Base-by-base conservation (phyloP, 2,797 vertebrate species). In the Pampus argenteus region DNA sequence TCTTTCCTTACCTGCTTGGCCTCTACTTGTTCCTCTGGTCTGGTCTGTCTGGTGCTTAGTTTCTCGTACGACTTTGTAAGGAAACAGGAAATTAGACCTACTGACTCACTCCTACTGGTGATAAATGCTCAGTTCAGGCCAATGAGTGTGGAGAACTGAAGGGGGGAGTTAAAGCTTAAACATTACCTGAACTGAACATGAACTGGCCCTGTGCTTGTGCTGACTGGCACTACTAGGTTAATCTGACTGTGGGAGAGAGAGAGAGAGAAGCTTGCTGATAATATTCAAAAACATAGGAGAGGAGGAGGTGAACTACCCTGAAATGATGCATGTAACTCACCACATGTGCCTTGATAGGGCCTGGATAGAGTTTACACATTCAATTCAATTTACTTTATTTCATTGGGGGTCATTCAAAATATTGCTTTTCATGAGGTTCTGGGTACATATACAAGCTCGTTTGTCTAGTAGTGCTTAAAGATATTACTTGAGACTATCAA, bases 181-280 rank as follows among this genome's bases (percentile, higher is more conserved):
- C 74, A 94, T 94, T 93, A 93, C 8, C 34, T 36, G 34, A n/a
- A n/a, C n/a, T n/a, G n/a, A 93, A 86, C 92, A 84, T 66, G 84
- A 66, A 60, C 73, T 52, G 48, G 76, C 71, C 67, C 67, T 61
- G 70, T 60, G 66, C 74, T 62, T 72, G 47, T 76, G 81, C 83
- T 71, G 73, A 76, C 83, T 82, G 78, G 73, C 65, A 88, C 81
- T 23, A 18, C 29, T 68, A 26, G 61, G 74, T 68, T 90, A 88
- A 91, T 89, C 86, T 82, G 40, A 17, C 40, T 18, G 61, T 78
- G 54, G 26, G 71, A 44, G 66, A 68, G 57, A 5, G 67, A 15
- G 68, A 25, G 29, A 18, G 51, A 2, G 50, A 40, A 23, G 45
- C 54, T 34, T 44, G 54, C 60, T 75, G 56, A 63, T 78, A 76